These are phyloP conservation scores for Erythrocercus mccallii DNA, from an alignment of 2,113 vertebrate genomes.

Conservation along the genomic window DNA sequence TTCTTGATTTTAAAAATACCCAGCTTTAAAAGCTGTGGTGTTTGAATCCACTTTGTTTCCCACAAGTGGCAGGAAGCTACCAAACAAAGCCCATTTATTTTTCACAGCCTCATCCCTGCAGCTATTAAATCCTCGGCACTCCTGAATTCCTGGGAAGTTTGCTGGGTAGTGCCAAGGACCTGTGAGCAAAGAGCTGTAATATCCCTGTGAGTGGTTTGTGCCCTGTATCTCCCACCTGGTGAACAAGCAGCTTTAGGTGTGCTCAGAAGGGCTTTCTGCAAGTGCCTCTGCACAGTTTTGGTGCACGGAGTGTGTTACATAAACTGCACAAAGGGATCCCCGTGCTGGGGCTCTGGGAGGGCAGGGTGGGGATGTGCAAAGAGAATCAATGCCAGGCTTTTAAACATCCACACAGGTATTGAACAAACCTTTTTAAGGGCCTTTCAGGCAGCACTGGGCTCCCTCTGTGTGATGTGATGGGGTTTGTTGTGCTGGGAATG, in stretches of 20 bases:
- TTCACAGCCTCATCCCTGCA: not conserved
- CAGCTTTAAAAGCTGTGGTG: not conserved
- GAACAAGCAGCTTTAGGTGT: not conserved
- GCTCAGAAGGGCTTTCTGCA: not conserved
- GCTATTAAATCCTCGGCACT: not conserved
- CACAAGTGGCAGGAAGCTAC: not conserved
- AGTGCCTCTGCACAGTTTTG: not conserved
- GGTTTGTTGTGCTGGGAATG: not conserved
- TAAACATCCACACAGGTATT: not conserved
- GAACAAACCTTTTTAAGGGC: not conserved
- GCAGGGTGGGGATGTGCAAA: rapidly evolving
- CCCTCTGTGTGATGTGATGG: not conserved
- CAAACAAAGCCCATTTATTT: not conserved
- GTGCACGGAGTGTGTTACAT: rapidly evolving
- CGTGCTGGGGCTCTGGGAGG: not conserved
- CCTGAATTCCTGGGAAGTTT: not conserved
- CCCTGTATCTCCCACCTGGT: not conserved
- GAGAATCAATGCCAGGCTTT: not conserved
- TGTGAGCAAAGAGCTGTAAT: rapidly evolving
- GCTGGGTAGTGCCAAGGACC: not conserved
- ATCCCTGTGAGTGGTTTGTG: not conserved
- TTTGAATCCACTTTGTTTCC: not conserved
- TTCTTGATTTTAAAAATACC: not conserved
- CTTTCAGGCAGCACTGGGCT: not conserved
- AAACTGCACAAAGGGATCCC: not conserved